Evolutionary conservation across 2,113 vertebrate genomes (phyloP).

Genomic region (Psophia crepitans): DNA sequence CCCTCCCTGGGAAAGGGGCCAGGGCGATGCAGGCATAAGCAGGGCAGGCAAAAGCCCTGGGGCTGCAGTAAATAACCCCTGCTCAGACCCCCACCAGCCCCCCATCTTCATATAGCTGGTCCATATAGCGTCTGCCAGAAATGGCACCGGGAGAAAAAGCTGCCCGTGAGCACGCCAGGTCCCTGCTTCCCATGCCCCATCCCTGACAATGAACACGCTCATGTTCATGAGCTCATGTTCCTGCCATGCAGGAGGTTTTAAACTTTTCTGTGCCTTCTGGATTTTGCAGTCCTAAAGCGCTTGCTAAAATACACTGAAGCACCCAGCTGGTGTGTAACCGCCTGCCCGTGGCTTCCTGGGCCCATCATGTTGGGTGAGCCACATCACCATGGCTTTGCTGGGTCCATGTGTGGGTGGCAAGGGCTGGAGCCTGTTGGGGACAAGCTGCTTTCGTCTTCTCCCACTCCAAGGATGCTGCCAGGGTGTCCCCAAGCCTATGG

Average conservation of each 20-base stretch:
- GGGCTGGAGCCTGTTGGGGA: neutral
- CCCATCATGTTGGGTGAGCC: fast-evolving
- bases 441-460: fast-evolving
- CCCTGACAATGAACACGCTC: neutral
- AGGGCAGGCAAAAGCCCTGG: neutral
- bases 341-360: fast-evolving
- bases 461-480: neutral
- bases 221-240: neutral
- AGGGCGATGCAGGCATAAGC: slow-evolving; percentile 35
- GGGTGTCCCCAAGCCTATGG: neutral
- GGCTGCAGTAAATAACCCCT: neutral
- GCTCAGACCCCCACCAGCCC: neutral
- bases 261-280: neutral
- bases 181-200: neutral
- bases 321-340: neutral
- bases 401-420: neutral
- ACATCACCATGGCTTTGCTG: neutral
- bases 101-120: neutral
- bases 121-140: neutral
- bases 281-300: neutral
- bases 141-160: neutral
- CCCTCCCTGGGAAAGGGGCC: slow-evolving; percentile 46
- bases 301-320: neutral
- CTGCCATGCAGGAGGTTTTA: neutral
- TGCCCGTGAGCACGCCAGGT: neutral